These are phyloP conservation scores for Gasterosteus aculeatus DNA, from an alignment of 2,113 vertebrate genomes.

Conservation along the genomic window DNA sequence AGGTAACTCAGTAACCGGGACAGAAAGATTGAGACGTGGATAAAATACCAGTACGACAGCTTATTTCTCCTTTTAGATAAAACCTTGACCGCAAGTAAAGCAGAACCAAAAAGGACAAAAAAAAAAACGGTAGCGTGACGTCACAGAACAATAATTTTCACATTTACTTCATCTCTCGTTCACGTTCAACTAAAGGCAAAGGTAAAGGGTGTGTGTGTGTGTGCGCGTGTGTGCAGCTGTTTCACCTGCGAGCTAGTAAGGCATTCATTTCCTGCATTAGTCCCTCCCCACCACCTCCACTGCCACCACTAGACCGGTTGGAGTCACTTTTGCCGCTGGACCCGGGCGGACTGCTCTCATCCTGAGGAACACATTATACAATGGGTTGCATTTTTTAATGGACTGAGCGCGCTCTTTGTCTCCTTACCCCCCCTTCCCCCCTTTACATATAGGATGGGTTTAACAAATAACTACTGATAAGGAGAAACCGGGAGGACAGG, in stretches of 20 bases:
- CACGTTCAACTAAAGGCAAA: background rate
- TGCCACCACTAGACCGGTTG: constrained; percentile 94
- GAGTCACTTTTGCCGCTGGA: constrained; percentile 92
- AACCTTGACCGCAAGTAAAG: constrained; percentile 2
- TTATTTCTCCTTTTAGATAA: background rate
- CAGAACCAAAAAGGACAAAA: background rate
- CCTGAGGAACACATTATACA: constrained; percentile 75
- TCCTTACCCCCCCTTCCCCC: background rate
- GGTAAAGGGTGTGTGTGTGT: background rate
- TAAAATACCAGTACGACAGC: background rate
- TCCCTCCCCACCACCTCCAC: constrained; percentile 89
- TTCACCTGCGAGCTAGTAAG: constrained; percentile 95
- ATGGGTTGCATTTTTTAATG: background rate
- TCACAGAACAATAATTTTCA: background rate
- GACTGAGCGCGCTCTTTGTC: background rate
- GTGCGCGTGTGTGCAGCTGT: constrained; percentile 2
- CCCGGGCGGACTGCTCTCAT: constrained; percentile 91
- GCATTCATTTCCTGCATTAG: constrained; percentile 99
- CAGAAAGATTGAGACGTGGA: background rate
- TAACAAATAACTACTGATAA: background rate
- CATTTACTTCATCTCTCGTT: background rate
- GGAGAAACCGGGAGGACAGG: background rate
- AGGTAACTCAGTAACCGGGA: background rate
- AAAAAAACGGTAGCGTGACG: background rate
- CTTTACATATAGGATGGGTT: background rate